These are phyloP conservation scores for Palythoa grandis DNA, from an alignment of 92 coral and sea anemone genomes.

Conservation along the genomic window DNA sequence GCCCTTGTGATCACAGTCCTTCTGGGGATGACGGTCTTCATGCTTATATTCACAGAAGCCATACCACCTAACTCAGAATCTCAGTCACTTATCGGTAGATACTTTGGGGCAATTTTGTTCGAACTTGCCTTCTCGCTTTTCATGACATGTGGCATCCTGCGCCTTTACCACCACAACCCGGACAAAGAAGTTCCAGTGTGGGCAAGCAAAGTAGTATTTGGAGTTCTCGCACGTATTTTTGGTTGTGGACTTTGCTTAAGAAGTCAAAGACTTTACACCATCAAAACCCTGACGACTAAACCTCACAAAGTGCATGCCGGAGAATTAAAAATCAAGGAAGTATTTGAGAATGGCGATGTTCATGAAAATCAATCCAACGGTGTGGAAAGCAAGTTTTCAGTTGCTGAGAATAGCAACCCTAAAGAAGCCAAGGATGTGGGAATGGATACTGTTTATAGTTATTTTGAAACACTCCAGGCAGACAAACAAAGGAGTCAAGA, in stretches of 20 bases:
- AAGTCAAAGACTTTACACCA: background rate
- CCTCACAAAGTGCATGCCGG: background rate
- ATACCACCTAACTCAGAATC: constrained; percentile 94
- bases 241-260: constrained; percentile 47
- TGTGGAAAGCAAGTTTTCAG: background rate
- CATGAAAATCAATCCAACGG: constrained; percentile 23
- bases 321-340: background rate
- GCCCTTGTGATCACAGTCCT: constrained; percentile 92
- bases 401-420: background rate
- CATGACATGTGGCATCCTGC: constrained; percentile 78
- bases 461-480: constrained; percentile 46
- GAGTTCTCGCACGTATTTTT: constrained; percentile 70
- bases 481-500: constrained; percentile 48
- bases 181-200: constrained; percentile 78
- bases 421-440: background rate
- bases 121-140: constrained; percentile 81
- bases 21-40: constrained; percentile 95
- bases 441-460: constrained; percentile 45
- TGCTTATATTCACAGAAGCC: constrained; percentile 91
- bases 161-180: constrained; percentile 85
- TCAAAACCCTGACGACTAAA: background rate
- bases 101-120: constrained; percentile 88
- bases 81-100: constrained; percentile 90
- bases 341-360: constrained; percentile 39
- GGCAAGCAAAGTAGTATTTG: constrained; percentile 75